phyloP scores from a whole-genome alignment of 2,113 vertebrate genomes.

The Athene cunicularia region DNA sequence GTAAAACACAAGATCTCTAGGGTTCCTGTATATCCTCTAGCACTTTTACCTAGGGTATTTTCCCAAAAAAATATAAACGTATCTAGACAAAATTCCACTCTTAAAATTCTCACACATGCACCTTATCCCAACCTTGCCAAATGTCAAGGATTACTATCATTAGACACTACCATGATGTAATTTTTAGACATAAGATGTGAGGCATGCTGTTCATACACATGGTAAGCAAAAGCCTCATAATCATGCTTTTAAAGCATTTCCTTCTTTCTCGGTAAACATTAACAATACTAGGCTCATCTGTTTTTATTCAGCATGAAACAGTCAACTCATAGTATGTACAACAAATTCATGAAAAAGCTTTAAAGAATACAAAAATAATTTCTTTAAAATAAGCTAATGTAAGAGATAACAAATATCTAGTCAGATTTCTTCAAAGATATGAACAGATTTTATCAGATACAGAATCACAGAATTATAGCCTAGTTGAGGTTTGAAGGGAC shows the following conservation, averaged over 20 bases:
- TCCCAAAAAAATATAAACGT: neutral
- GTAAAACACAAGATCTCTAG: neutral
- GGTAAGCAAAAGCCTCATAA: neutral
- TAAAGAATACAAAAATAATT: neutral
- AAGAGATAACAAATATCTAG: neutral
- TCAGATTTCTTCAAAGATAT: neutral
- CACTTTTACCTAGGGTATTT: neutral
- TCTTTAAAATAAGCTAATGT: neutral
- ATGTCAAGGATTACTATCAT: neutral
- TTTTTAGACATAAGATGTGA: neutral
- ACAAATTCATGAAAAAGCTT: neutral
- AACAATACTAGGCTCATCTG: neutral
- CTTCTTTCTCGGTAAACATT: neutral
- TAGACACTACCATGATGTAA: neutral
- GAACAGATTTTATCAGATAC: neutral
- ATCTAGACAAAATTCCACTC: neutral
- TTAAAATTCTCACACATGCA: neutral
- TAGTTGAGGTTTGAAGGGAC: neutral
- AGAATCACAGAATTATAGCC: neutral
- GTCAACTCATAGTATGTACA: neutral
- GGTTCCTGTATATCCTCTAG: neutral
- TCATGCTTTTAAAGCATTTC: neutral
- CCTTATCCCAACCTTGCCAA: neutral
- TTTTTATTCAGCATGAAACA: neutral
- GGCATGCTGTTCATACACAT: neutral